Base-by-base conservation (phyloP, 1,140 invertebrate genomes). In the Tetraneura akinire region DNA sequence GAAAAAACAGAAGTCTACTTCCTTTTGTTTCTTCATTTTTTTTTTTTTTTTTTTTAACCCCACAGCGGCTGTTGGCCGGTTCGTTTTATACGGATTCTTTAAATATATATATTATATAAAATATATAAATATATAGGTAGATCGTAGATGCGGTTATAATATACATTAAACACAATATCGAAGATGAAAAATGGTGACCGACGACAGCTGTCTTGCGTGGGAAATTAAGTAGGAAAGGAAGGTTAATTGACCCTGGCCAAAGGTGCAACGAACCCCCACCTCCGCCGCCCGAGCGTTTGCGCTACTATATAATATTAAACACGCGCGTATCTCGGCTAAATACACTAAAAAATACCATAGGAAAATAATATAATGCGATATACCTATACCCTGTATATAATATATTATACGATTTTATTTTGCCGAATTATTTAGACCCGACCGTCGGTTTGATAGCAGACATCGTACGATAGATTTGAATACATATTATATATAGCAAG, bases 131-230 rank as follows among this genome's bases (percentile, higher is more conserved):
- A 37, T 37, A 37, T 37, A 37, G n/a, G n/a, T n/a, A n/a, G n/a
- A n/a, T n/a, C n/a, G n/a, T 37, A 37, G 32, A 78, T 14, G 23
- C 14, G 16, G 53, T 53, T 47, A 26, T 78, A 78, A 62, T 26
- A 62, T 37, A 18, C 55, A 42, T 29, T 29, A 57, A 18, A 74
- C n/a, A 62, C 37, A 57, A 62, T 78, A 78, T 78, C 74, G 74
- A 78, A 78, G 74, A 78, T 78, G 74, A 78, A 78, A 78, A 78
- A 78, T 78, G 74, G 74, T 78, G 74, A 78, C 74, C 55, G 55
- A 62, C 74, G 74, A 78, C 74, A 78, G 74, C 74, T 78, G 74
- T 78, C 74, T 78, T 78, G 74, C 74, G 74, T 78, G 74, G 74
- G 74, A 78, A 78, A 78, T 78, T 78, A 78, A 78, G 62, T 78